Conservation (phyloP, 2,113 vertebrate species). For the Myiopsitta monachus region DNA sequence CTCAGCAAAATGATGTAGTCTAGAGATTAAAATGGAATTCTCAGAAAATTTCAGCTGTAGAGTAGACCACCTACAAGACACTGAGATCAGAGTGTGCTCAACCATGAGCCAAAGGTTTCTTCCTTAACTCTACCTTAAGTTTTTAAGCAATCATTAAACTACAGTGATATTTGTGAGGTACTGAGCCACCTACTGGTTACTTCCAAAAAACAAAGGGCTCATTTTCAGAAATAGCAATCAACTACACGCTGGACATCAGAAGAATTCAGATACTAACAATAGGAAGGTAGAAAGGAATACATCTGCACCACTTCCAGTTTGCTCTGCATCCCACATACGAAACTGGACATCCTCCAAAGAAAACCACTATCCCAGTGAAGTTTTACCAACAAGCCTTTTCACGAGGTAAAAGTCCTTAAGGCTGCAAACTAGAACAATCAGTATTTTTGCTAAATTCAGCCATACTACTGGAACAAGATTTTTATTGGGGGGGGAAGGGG, state of each 20-base stretch:
- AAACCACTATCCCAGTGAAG: background rate
- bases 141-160: background rate
- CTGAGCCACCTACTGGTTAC: conserved; percentile 36
- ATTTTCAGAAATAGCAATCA: background rate
- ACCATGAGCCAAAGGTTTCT: background rate
- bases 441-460: background rate
- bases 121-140: background rate
- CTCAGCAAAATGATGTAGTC: background rate
- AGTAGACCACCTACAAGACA: background rate
- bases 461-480: background rate
- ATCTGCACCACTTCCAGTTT: background rate
- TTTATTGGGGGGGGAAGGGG: background rate
- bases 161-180: background rate
- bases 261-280: background rate
- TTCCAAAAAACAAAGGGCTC: background rate
- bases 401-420: background rate
- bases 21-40: background rate
- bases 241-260: background rate
- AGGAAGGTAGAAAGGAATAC: fast-evolving
- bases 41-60: background rate
- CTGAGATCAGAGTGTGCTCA: background rate
- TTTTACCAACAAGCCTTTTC: background rate
- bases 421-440: background rate
- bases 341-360: background rate
- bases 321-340: background rate